phyloP scores from a whole-genome alignment of 2,113 vertebrate species.

The Anser brachyrhynchus region DNA sequence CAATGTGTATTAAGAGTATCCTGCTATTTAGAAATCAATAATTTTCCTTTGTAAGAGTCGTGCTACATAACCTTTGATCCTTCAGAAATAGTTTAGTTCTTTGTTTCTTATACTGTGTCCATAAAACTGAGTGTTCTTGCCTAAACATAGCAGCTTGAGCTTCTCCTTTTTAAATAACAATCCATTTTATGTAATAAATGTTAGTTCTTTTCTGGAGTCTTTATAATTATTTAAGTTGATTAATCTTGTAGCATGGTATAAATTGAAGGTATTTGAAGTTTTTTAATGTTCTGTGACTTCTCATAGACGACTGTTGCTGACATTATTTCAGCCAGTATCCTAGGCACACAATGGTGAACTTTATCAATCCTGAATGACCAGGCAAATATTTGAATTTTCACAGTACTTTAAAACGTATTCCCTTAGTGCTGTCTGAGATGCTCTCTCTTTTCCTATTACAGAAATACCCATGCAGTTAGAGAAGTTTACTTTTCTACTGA shows the following conservation, averaged over 20 bases:
- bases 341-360: not conserved
- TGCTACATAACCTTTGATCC: not conserved
- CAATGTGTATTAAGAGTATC: not conserved
- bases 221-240: not conserved
- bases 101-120: not conserved
- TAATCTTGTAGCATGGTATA: not conserved
- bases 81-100: not conserved
- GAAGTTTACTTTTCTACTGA: not conserved
- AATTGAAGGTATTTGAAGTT: not conserved
- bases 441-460: not conserved
- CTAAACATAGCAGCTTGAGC: fast-evolving
- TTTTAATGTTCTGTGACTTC: not conserved
- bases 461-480: not conserved
- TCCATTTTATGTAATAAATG: not conserved
- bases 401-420: not conserved
- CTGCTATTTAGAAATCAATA: not conserved
- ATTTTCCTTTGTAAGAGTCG: not conserved
- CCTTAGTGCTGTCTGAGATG: not conserved
- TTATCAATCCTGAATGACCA: not conserved
- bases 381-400: not conserved
- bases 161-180: not conserved
- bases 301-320: not conserved
- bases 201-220: not conserved
- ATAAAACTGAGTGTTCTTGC: not conserved
- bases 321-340: not conserved